Conservation (phyloP, 2,888 invertebrate species). For the Drepana falcataria region DNA sequence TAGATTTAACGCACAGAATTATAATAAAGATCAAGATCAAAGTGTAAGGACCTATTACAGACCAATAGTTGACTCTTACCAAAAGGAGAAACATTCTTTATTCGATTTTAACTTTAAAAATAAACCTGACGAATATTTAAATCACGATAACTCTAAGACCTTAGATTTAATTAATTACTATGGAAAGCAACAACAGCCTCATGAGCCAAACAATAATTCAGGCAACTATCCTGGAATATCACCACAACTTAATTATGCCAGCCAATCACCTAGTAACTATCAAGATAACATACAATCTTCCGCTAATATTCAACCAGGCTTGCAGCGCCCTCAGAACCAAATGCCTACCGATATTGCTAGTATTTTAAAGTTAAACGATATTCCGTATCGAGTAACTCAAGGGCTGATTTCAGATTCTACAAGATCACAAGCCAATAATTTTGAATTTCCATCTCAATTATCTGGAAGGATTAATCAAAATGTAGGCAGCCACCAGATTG, state of each 20-base stretch:
- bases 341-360: conserved; percentile 41
- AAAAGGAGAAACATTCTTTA: conserved; percentile 63
- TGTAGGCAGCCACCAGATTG: conserved; percentile 63
- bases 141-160: conserved; percentile 40
- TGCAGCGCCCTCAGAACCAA: conserved; percentile 42
- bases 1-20: conserved; percentile 36
- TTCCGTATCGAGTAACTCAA: conserved; percentile 59
- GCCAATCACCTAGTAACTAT: conserved; percentile 37
- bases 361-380: conserved; percentile 61
- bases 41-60: conserved; percentile 50
- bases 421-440: conserved; percentile 48
- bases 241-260: conserved; percentile 36
- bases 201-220: conserved; percentile 40
- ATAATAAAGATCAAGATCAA: conserved; percentile 56
- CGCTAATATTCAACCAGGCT: conserved; percentile 37
- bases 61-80: conserved; percentile 57
- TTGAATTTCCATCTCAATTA: conserved; percentile 55
- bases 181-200: conserved; percentile 38
- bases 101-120: conserved; percentile 59
- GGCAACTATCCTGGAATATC: conserved; percentile 32
- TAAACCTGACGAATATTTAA: conserved; percentile 47
- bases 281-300: conserved; percentile 46
- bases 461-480: conserved; percentile 67
- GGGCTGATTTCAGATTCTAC: conserved; percentile 41
- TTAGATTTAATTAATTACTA: conserved; percentile 42